Evolutionary conservation across 92 coral and sea anemone species (phyloP), one percentile per base, ranked within the genome.

Genomic region (Phenganax subtilis): DNA sequence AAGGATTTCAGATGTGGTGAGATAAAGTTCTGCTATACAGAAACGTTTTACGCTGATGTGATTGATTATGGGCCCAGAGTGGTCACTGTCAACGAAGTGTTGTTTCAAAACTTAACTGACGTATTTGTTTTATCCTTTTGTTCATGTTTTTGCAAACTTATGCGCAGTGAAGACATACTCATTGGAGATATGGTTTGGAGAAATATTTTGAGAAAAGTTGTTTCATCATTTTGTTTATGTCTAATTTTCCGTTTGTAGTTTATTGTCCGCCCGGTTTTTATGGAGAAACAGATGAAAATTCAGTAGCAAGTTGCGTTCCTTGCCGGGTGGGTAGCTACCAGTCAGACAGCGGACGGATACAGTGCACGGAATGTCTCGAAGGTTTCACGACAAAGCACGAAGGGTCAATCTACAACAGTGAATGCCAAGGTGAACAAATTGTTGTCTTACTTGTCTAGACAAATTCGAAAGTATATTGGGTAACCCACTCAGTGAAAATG

Each of bases 1-100:
- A 75, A 83, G 75, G 85, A 86, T 11, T 89, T 87, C 80, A 58
- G 83, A 30, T 91, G 97, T 63, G 91, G 97, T 91, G 65, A 89
- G 97, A 65, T 11, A 5, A 37, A 37, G 47, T 37, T 37, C 0
- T 37, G 47, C 5, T 37, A 37, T 5, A 0, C 47, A 5, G 47
- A 37, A 37, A 37, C 47, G 5, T 37, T 37, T 37, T 37, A 37
- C 2, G 47, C 47, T 37, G 47, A 37, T 37, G 47, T 37, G 47
- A 37, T 37, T 37, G 47, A 37, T 37, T 37, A 0, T 37, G 47
- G 47, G 47, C 47, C 5, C 47, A 37, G 47, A 37, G 47, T 37
- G 47, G 2, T 37, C 47, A 37, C 0, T 5, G 47, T 5, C 2
- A 37, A 1, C 47, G 47, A 37, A 5, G 47, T 37, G 47, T 37